Base-by-base conservation (phyloP, 2,797 vertebrate genomes). In the Ptychobarbus kaznakovi region DNA sequence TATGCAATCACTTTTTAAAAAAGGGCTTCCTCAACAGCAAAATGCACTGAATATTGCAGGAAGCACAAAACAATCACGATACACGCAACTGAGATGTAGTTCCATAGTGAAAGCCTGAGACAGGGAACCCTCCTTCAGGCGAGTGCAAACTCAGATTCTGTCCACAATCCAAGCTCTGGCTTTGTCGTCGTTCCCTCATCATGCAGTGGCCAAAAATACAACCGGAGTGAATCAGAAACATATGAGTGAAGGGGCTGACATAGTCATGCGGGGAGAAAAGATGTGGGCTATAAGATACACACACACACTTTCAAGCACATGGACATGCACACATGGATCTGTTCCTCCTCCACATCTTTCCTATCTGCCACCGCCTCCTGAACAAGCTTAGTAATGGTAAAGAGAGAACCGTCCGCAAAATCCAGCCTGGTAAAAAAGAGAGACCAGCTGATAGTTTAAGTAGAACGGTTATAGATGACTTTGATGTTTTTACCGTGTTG, bases 281-380 rank as follows among this genome's bases (percentile, higher is more conserved):
- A 42, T 80, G 86, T 83, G 81, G 76, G 73, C 69, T 70, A 73
- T 73, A 63, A 81, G n/a, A 80, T 22, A 68, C 82, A 77, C 78
- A 81, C 68, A 84, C 82, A 84, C 28, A 66, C 63, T 53, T 66
- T 80, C 25, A 84, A 56, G 82, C n/a, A 74, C 73, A 80, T 49
- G 83, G 65, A 82, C 66, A 86, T 76, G 40, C 83, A 88, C 46
- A 76, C 73, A 82, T 80, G 83, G 68, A 86, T 85, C 86, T 28
- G 51, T 73, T 84, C 83, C 86, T 78, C 89, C 86, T 83, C 87
- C 87, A 84, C 85, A 85, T 84, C 32, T 82, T 87, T 84, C 53
- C 81, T 79, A 86, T 70, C 58, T 58, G 5, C 72, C 72, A 82
- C 58, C 72, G 79, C 69, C 40, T 9, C 81, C 72, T 88, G 32